phyloP scores from a whole-genome alignment of 2,797 vertebrate species.

The Rhinatrema bivittatum region DNA sequence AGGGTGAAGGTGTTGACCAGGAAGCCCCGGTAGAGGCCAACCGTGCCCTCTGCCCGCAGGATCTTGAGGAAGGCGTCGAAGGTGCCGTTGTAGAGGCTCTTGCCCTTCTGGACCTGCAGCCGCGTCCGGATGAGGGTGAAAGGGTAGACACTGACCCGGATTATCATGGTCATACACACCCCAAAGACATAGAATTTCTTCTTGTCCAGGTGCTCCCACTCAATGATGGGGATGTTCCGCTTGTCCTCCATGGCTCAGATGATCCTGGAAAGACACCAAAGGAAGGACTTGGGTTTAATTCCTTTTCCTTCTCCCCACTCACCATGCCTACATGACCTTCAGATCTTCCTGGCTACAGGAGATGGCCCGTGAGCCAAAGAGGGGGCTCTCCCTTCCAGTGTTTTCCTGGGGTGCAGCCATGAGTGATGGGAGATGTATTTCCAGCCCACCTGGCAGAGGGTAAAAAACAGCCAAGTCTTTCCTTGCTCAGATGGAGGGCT shows the following conservation, averaged over 20 bases:
- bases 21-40: conserved; percentile 87
- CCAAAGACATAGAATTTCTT: conserved; percentile 92
- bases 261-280: no score
- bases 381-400: no score
- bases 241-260: conserved; percentile 61
- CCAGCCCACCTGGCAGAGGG: no score
- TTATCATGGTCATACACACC: conserved; percentile 92
- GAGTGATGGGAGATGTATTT: no score
- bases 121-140: conserved; percentile 91
- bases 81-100: conserved; percentile 83
- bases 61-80: conserved; percentile 91
- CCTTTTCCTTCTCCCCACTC: no score
- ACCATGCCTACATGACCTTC: no score
- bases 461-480: no score
- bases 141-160: conserved; percentile 89
- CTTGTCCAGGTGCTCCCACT: conserved; percentile 98
- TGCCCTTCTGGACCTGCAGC: conserved; percentile 90
- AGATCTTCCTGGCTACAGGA: no score
- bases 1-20: conserved; percentile 93
- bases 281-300: no score
- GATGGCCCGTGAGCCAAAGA: no score
- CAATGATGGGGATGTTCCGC: conserved; percentile 94
- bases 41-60: conserved; percentile 68
- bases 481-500: no score
- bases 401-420: no score